phyloP scores from a whole-genome alignment of 2,113 vertebrate species.

The Heterochromis multidens region DNA sequence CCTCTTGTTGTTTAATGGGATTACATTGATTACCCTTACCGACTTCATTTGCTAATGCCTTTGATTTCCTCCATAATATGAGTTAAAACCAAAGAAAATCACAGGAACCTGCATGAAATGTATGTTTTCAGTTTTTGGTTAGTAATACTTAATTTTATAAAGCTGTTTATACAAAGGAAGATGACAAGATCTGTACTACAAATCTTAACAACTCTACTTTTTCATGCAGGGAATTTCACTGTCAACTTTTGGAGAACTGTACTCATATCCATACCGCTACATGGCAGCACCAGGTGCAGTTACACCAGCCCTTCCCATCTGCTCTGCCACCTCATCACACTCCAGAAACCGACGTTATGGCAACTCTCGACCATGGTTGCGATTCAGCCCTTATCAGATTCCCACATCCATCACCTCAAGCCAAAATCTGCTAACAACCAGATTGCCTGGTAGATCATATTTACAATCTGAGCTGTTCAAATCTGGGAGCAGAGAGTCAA shows the following conservation, averaged over 20 bases:
- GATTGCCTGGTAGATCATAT: constrained; percentile 61
- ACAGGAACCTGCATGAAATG: neutral
- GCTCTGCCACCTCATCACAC: constrained; percentile 73
- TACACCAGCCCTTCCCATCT: constrained; percentile 78
- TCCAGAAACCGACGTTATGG: constrained; percentile 81
- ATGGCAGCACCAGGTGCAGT: constrained; percentile 81
- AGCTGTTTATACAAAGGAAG: neutral
- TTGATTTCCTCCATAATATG: neutral
- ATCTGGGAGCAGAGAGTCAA: constrained; percentile 76
- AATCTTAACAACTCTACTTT: neutral
- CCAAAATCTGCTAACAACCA: constrained; percentile 76
- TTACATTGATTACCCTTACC: neutral
- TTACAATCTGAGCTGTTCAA: constrained; percentile 74
- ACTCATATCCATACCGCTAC: constrained; percentile 91
- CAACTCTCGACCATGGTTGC: constrained; percentile 82
- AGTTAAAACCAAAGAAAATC: neutral
- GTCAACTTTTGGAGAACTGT: constrained; percentile 87
- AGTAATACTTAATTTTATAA: neutral
- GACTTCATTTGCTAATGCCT: neutral
- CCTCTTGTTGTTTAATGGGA: neutral
- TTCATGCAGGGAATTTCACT: constrained; percentile 85
- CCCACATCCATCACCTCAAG: constrained; percentile 78
- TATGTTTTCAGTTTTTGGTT: neutral
- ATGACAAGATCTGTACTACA: neutral
- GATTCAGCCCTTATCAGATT: constrained; percentile 90